Evolutionary conservation across 2,888 invertebrate species (phyloP).

Genomic region (Brachylomia viminalis): DNA sequence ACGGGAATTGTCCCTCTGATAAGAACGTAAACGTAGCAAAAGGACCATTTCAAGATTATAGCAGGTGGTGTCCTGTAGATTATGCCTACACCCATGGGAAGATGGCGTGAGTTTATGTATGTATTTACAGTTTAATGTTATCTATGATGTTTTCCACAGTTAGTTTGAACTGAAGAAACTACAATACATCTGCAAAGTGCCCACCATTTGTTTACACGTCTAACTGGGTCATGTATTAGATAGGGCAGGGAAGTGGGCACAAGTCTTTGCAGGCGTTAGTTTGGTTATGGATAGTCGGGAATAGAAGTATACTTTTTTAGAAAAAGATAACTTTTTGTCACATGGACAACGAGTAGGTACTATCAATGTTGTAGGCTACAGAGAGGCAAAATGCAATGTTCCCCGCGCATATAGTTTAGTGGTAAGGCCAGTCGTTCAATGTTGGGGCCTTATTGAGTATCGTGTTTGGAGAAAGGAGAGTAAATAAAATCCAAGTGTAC

Average conservation of each 20-base stretch:
- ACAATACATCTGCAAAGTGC: slow-evolving; percentile 19
- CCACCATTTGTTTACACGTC: slow-evolving; percentile 31
- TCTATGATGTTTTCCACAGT: not conserved
- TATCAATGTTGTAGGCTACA: too few relatives aligned
- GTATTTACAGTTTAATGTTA: not conserved
- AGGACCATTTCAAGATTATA: not conserved
- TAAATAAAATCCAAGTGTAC: too few relatives aligned
- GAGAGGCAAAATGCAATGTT: too few relatives aligned
- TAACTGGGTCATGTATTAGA: slow-evolving; percentile 36
- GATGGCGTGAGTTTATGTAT: not conserved
- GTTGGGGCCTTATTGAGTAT: too few relatives aligned
- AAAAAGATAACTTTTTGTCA: not conserved
- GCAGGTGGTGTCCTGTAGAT: not conserved
- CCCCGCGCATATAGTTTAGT: too few relatives aligned
- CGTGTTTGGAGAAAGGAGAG: too few relatives aligned
- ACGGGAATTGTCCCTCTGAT: too few relatives aligned
- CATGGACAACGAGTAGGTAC: not conserved
- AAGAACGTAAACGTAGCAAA: not conserved
- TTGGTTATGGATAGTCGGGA: slow-evolving; percentile 2
- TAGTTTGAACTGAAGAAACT: slow-evolving; percentile 18
- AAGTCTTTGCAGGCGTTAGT: slow-evolving; percentile 36
- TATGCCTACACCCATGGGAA: not conserved
- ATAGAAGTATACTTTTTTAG: slow-evolving; percentile 7
- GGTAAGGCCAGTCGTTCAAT: too few relatives aligned
- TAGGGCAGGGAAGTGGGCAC: slow-evolving; percentile 12